These are phyloP conservation scores for Drosophila tristis DNA, from an alignment of 1,140 invertebrate species.

Conservation along the genomic window DNA sequence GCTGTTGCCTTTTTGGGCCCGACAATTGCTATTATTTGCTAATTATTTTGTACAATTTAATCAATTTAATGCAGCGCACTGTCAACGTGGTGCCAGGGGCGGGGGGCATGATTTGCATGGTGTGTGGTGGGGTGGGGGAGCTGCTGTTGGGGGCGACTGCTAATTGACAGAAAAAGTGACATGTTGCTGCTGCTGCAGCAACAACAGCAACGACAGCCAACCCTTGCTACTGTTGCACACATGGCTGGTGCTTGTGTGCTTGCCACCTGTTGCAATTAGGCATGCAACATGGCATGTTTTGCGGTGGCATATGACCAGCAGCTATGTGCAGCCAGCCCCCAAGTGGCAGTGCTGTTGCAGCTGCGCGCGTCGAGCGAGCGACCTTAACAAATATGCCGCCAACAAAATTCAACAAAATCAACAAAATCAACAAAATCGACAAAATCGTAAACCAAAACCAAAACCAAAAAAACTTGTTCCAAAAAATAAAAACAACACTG, in stretches of 20 bases:
- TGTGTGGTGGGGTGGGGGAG: background rate
- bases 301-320: constrained; percentile 73
- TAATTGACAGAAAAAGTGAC: constrained; percentile 32
- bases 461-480: constrained; percentile 61
- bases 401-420: background rate
- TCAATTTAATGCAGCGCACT: constrained; percentile 48
- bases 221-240: too few species aligned
- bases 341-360: constrained; percentile 43
- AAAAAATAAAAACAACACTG: constrained; percentile 39
- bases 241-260: constrained; percentile 40
- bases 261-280: constrained; percentile 82
- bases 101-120: constrained; percentile 30
- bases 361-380: constrained; percentile 47
- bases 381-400: constrained; percentile 81
- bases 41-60: constrained; percentile 43
- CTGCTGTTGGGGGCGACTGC: constrained; percentile 22
- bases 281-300: constrained; percentile 79
- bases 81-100: constrained; percentile 1
- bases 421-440: background rate
- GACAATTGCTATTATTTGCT: constrained; percentile 66
- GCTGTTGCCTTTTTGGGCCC: constrained; percentile 63
- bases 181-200: constrained; percentile 48
- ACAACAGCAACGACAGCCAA: constrained; percentile 7
- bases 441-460: constrained; percentile 14
- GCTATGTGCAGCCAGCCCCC: constrained; percentile 57